A percentile compares a stretch with the other conserved stretches of the same genome.
Conservation (phyloP, 2,888 invertebrate species). For the Harpagoxenus sublaevis region DNA sequence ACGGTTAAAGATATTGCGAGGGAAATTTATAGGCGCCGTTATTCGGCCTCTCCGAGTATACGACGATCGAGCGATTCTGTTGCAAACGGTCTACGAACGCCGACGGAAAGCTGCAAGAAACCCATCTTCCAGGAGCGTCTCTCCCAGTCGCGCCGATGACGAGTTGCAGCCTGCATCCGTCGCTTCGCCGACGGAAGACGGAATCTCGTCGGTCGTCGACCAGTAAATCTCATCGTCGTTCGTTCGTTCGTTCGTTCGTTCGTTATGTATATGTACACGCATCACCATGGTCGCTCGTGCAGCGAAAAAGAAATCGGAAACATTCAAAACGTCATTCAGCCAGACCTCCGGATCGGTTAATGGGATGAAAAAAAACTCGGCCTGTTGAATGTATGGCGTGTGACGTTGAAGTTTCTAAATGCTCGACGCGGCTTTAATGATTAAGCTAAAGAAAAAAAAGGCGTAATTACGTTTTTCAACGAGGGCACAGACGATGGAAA, state of each 20-base stretch:
- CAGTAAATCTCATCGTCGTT: conserved; percentile 65
- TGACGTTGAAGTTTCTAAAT: conserved; percentile 30
- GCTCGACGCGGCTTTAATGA: conserved; percentile 3
- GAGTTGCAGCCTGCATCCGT: conserved; percentile 71
- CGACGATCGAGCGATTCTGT: conserved; percentile 4
- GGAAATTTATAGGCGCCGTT: background rate
- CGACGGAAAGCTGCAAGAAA: conserved; percentile 31
- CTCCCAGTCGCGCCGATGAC: conserved; percentile 65
- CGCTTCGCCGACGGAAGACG: conserved; percentile 65
- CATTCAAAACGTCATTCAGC: conserved; percentile 25
- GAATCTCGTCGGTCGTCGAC: conserved; percentile 63
- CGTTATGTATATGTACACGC: conserved; percentile 4
- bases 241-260: conserved; percentile 24
- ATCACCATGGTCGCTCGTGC: conserved; percentile 13
- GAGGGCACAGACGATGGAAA: background rate
- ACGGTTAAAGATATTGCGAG: background rate
- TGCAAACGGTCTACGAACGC: conserved; percentile 13
- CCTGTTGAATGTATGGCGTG: conserved; percentile 36
- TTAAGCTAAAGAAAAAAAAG: background rate
- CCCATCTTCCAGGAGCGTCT: conserved; percentile 29
- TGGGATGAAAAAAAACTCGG: conserved; percentile 28
- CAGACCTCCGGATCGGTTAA: conserved; percentile 25
- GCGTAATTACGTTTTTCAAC: conserved; percentile 22
- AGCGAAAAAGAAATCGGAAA: conserved; percentile 47
- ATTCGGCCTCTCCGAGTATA: background rate